These are phyloP conservation scores for Choreutis nemorana DNA, from an alignment of 2,888 invertebrate genomes.

Conservation along the genomic window DNA sequence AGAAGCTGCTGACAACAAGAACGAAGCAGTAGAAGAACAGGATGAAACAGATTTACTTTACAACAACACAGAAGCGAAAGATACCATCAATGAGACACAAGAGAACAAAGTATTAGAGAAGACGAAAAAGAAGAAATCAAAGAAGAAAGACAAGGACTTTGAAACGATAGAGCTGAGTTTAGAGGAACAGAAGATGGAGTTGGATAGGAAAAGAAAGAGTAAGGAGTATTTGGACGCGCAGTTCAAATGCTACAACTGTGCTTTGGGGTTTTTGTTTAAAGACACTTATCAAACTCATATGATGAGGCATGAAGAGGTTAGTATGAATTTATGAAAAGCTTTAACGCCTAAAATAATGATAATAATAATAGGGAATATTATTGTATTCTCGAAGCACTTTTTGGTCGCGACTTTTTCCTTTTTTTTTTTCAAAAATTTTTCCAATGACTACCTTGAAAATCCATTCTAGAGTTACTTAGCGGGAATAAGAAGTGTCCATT, in stretches of 20 bases:
- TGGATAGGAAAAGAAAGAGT: conserved; percentile 36
- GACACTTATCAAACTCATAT: conserved; percentile 53
- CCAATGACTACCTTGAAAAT: no score
- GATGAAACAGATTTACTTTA: conserved; percentile 9
- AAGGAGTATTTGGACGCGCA: conserved; percentile 46
- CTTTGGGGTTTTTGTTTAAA: conserved; percentile 42
- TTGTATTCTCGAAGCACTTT: background rate
- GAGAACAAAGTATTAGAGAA: conserved; percentile 10
- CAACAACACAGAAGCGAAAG: conserved; percentile 4
- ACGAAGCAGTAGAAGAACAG: background rate
- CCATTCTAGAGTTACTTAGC: no score
- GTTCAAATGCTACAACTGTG: conserved; percentile 50
- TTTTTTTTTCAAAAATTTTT: no score
- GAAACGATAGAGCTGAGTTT: conserved; percentile 29
- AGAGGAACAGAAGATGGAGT: conserved; percentile 42
- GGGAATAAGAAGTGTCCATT: no score
- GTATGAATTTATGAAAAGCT: no score
- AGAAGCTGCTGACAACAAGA: conserved; percentile 9
- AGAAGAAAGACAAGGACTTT: conserved; percentile 20
- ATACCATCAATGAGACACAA: no score
- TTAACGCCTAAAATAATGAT: background rate
- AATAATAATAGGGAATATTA: background rate
- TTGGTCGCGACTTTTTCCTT: background rate
- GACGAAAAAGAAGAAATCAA: conserved; percentile 16
- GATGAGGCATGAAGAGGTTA: conserved; percentile 59